Percentiles rank a stretch among this genome's conserved stretches.
These are phyloP conservation scores for Eudemis profundana DNA, from an alignment of 2,888 invertebrate genomes.

Conservation along the genomic window DNA sequence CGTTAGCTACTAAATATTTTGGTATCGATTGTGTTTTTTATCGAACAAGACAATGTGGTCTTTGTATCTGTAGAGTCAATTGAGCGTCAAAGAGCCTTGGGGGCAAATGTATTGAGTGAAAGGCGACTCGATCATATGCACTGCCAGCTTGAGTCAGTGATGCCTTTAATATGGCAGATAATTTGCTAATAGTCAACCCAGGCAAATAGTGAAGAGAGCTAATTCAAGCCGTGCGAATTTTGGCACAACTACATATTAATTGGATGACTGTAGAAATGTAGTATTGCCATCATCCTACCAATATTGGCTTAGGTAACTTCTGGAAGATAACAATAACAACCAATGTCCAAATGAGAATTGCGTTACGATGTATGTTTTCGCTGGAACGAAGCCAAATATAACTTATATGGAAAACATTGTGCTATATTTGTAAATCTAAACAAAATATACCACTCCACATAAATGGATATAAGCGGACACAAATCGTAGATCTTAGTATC, in stretches of 20 bases:
- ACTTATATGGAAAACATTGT: not conserved
- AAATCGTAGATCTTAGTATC: not conserved
- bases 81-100: slow-evolving; percentile 76
- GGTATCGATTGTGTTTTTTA: slow-evolving; percentile 44
- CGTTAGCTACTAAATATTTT: slow-evolving; percentile 42
- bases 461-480: not conserved
- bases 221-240: not conserved
- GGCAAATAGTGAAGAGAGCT: not conserved
- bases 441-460: too few species aligned
- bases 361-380: slow-evolving; percentile 19
- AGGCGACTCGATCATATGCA: slow-evolving; percentile 69
- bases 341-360: slow-evolving; percentile 17
- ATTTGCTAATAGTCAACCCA: slow-evolving; percentile 21
- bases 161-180: slow-evolving; percentile 57
- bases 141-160: slow-evolving; percentile 67
- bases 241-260: not conserved
- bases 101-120: slow-evolving; percentile 79
- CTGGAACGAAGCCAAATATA: slow-evolving; percentile 24
- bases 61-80: slow-evolving; percentile 65
- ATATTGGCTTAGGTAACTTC: slow-evolving; percentile 3
- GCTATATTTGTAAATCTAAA: slow-evolving; percentile 18
- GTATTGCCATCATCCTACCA: not conserved
- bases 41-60: slow-evolving; percentile 60
- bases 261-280: not conserved
- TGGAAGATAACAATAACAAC: slow-evolving; percentile 22